Evolutionary conservation across 2,113 vertebrate genomes (phyloP).

Genomic region (Pluvianellus socialis): DNA sequence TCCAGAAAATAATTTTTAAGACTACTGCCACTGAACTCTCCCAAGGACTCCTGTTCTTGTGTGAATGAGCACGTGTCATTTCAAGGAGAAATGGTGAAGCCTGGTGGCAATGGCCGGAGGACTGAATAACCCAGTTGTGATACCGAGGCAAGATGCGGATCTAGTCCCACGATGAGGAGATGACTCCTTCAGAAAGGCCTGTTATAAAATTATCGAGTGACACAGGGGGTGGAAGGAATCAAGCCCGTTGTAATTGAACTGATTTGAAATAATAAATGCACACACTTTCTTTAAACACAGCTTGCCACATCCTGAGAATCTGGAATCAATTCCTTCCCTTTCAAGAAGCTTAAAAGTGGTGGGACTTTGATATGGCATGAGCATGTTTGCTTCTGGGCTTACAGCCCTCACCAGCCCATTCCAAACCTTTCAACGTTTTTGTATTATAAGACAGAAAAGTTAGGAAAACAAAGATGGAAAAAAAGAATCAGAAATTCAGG

Average conservation of each 20-base stretch:
- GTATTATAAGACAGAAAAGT: constrained; percentile 61
- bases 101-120: not conserved
- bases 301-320: constrained; percentile 75
- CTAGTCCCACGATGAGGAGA: not conserved
- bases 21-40: not conserved
- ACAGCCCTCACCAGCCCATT: constrained; percentile 22
- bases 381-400: constrained; percentile 72
- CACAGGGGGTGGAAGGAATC: constrained; percentile 48
- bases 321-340: constrained; percentile 67
- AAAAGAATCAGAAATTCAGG: constrained; percentile 47
- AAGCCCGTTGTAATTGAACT: constrained; percentile 58
- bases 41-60: not conserved
- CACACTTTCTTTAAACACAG: constrained; percentile 66
- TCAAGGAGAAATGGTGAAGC: not conserved
- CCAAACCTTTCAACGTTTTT: constrained; percentile 50
- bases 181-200: not conserved
- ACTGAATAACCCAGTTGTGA: not conserved
- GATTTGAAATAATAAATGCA: constrained; percentile 75
- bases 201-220: constrained; percentile 57
- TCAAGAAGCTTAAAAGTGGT: constrained; percentile 66
- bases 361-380: constrained; percentile 64
- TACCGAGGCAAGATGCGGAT: not conserved
- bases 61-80: not conserved
- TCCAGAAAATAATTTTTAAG: not conserved
- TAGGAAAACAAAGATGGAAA: constrained; percentile 50